Conservation (phyloP, 2,113 vertebrate species). For the Muscicapa adusta region DNA sequence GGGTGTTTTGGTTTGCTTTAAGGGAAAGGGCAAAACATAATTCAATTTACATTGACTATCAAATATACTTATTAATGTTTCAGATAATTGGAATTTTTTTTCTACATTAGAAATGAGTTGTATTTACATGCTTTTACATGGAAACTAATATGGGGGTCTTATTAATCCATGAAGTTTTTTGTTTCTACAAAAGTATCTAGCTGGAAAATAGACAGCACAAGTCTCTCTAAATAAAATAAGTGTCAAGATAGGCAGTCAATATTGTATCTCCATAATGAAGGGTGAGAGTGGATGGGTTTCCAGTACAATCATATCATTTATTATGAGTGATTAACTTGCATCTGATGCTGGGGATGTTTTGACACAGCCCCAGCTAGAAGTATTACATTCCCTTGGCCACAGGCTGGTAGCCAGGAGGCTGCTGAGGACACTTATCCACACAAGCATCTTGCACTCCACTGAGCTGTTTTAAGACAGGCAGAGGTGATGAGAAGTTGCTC, state of each 20-base stretch:
- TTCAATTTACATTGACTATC: constrained; percentile 59
- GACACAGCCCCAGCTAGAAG: background rate
- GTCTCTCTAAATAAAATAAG: background rate
- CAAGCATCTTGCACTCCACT: background rate
- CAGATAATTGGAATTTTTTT: background rate
- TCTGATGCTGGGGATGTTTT: background rate
- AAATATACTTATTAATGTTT: background rate
- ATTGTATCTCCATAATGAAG: background rate
- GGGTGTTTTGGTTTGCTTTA: constrained; percentile 3
- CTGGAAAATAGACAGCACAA: background rate
- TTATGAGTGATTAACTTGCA: background rate
- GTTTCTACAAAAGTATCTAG: background rate
- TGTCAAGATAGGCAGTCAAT: background rate
- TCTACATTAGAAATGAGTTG: background rate
- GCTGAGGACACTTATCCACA: background rate
- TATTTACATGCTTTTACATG: background rate
- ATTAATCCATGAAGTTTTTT: background rate
- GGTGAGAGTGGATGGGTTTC: background rate
- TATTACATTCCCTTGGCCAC: background rate
- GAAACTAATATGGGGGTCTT: background rate
- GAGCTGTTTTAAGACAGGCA: background rate
- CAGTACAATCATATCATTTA: background rate
- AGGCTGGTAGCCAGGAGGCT: background rate
- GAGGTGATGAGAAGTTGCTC: background rate
- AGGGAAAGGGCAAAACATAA: constrained; percentile 43